Conservation (phyloP, 2,113 vertebrate species). For the Strigops habroptila region DNA sequence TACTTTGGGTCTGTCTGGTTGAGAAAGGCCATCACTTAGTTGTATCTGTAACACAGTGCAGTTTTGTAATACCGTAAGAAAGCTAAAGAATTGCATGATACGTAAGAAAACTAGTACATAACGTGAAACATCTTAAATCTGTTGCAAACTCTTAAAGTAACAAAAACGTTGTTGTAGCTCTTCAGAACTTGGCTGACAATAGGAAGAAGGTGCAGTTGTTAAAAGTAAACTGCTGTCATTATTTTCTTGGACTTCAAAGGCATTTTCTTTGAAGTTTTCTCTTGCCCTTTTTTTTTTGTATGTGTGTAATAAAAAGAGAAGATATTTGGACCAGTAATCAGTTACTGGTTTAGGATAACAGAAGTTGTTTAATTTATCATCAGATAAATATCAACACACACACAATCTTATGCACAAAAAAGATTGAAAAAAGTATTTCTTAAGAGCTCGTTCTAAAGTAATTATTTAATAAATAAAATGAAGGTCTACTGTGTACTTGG, state of each 20-base stretch:
- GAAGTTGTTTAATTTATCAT: neutral
- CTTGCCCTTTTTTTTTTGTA: neutral
- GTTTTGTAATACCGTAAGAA: neutral
- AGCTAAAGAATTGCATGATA: neutral
- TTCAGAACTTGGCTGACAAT: neutral
- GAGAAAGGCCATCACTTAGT: neutral
- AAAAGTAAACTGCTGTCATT: neutral
- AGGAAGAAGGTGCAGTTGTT: neutral
- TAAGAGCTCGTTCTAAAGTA: neutral
- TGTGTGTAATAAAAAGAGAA: neutral
- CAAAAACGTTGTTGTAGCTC: neutral
- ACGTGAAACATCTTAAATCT: neutral
- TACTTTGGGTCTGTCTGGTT: neutral
- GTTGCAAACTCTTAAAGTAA: neutral
- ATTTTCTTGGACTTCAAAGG: neutral
- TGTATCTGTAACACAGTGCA: neutral
- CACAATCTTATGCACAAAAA: neutral
- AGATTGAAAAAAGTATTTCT: neutral
- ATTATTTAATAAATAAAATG: neutral
- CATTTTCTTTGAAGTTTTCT: neutral
- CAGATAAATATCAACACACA: neutral
- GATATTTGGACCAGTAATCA: neutral
- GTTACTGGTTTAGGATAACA: neutral
- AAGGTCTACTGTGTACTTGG: neutral
- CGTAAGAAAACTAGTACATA: neutral